phyloP scores from a whole-genome alignment of 2,113 vertebrate genomes.

The Gobio gobio region DNA sequence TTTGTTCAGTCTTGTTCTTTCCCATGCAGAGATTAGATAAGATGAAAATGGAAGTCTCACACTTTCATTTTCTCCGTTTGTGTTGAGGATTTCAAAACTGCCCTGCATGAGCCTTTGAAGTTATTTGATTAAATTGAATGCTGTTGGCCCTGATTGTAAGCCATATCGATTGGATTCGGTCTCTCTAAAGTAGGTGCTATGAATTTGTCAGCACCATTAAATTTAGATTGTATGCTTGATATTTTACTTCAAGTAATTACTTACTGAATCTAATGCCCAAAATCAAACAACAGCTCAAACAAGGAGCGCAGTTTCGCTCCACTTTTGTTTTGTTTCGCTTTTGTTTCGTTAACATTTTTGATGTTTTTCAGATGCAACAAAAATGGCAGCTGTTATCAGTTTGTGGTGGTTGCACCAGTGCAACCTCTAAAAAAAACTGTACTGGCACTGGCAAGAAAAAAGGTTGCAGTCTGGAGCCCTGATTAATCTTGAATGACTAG shows the following conservation, averaged over 20 bases:
- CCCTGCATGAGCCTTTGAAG: not conserved
- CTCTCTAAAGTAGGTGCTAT: not conserved
- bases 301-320: too few relatives aligned
- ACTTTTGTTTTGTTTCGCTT: too few relatives aligned
- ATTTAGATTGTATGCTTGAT: not conserved
- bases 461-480: too few relatives aligned
- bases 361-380: too few relatives aligned
- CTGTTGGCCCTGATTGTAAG: conserved; percentile 5
- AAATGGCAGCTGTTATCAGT: too few relatives aligned
- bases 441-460: too few relatives aligned
- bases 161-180: not conserved
- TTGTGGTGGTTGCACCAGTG: too few relatives aligned
- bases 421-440: too few relatives aligned
- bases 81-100: not conserved
- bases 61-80: not conserved
- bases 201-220: not conserved
- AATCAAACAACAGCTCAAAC: too few relatives aligned
- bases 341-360: too few relatives aligned
- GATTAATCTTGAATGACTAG: not conserved
- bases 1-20: conserved; percentile 46
- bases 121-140: conserved; percentile 9
- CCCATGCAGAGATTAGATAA: conserved; percentile 44
- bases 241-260: too few relatives aligned
- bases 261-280: too few relatives aligned
- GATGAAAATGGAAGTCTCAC: conserved; percentile 31